Evolutionary conservation across 1,140 invertebrate genomes (phyloP).

Genomic region (Drosophila sechellia): DNA sequence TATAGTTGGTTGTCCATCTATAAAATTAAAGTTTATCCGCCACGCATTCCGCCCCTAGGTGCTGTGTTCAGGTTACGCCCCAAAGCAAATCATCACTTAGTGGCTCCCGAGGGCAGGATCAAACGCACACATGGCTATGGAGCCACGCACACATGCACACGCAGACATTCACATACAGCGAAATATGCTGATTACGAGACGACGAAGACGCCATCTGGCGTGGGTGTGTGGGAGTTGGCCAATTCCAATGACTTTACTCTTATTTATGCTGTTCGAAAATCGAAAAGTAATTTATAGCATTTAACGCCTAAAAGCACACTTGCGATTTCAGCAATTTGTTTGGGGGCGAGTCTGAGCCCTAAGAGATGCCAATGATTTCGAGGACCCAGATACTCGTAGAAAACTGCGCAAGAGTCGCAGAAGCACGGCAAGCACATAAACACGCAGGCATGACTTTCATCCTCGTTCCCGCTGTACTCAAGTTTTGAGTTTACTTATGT

Average conservation of each 20-base stretch:
- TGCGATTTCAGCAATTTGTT: constrained; percentile 72
- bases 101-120: constrained; percentile 51
- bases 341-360: not conserved
- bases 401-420: not conserved
- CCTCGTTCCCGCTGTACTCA: not conserved
- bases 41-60: not conserved
- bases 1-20: constrained; percentile 38
- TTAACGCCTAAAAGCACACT: constrained; percentile 75
- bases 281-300: constrained; percentile 74
- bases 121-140: constrained; percentile 33
- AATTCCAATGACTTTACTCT: constrained; percentile 56
- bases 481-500: constrained; percentile 59
- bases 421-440: constrained; percentile 56
- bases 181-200: constrained; percentile 56
- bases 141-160: constrained; percentile 3
- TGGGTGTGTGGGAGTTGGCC: constrained; percentile 3
- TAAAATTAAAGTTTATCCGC: constrained; percentile 51
- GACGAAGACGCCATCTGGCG: constrained; percentile 39
- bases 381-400: not conserved
- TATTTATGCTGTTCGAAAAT: constrained; percentile 64
- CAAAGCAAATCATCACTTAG: constrained; percentile 62
- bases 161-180: constrained; percentile 7
- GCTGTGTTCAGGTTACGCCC: constrained; percentile 19
- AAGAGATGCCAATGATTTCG: constrained; percentile 25
- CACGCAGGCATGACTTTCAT: constrained; percentile 55